These are phyloP conservation scores for Nasonovia ribisnigri DNA, from an alignment of 2,888 invertebrate genomes.

Conservation along the genomic window DNA sequence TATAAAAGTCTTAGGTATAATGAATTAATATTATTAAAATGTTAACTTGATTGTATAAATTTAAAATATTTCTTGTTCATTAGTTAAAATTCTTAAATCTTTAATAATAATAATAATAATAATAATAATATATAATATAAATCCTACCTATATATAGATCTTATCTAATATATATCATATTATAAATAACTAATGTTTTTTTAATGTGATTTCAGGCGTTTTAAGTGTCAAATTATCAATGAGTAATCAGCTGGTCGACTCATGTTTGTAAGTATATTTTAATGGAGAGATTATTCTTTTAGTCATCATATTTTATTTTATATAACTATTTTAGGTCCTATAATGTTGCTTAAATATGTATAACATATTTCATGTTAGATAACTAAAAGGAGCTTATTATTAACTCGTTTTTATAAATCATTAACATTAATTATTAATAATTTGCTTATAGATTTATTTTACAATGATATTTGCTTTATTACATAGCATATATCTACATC, in stretches of 20 bases:
- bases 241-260: slow-evolving; percentile 64
- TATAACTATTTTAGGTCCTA: not conserved
- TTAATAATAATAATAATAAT: too few species aligned
- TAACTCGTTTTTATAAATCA: not conserved
- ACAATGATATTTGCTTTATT: not conserved
- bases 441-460: not conserved
- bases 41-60: not conserved
- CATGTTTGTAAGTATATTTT: slow-evolving; percentile 61
- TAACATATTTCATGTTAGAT: not conserved
- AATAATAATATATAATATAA: too few species aligned
- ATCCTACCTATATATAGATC: too few species aligned
- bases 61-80: not conserved
- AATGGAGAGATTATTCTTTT: not conserved
- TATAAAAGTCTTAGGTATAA: not conserved
- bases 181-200: not conserved
- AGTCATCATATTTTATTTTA: slow-evolving; percentile 20
- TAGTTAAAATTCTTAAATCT: not conserved
- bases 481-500: not conserved
- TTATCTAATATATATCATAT: not conserved
- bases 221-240: slow-evolving; percentile 53
- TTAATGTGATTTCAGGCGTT: slow-evolving; percentile 30
- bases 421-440: not conserved
- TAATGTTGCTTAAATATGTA: not conserved
- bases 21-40: slow-evolving; percentile 1
- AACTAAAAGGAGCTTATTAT: not conserved